Evolutionary conservation across 2,113 vertebrate genomes (phyloP), one percentile per base, ranked within the genome.

Genomic region (Zosterops pallidus): DNA sequence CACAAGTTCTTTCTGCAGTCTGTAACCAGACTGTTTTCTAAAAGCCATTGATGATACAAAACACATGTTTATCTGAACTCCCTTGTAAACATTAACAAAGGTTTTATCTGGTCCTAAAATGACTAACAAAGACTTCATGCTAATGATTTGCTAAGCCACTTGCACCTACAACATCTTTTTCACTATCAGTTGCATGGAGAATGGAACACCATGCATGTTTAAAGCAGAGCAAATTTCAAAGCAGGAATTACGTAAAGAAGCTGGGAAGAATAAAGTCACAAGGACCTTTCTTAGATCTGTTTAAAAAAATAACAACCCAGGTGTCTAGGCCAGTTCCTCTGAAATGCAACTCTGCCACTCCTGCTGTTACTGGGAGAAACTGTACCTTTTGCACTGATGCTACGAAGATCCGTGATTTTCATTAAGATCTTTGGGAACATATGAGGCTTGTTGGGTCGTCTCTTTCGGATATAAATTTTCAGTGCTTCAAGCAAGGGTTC

Each of bases 371-470:
- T 31, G 41, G 31, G 56, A 71, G 60, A 31, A 49, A 59, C 25
- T 83, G 28, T 93, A 99, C 99, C 99, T 99, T 99, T 99, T 55
- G 99, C 99, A 47, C 99, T 99, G 98, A 99, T 99, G 97, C 98
- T 99, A 35, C 99, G 99, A 86, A 99, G 98, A 98, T 99, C 99
- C 3, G 99, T 99, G 97, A 99, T 99, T 98, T 99, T 99, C 99
- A 99, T 99, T 96, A 99, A 98, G 97, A 99, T 99, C 98, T 98
- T 99, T 98, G 99, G 99, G 95, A 99, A 99, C 99, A 99, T 99
- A 42, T 99, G 99, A 79, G 99, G 99, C 98, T 99, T 99, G 98
- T 98, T 99, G 96, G 99, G 99, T 77, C 99, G 97, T 83, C 99
- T 98, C 92, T 98, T 99, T 60, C 99, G 97, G 90, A 99, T 99